Conservation (phyloP, 2,113 vertebrate species). For the Chloropsis cyanopogon region DNA sequence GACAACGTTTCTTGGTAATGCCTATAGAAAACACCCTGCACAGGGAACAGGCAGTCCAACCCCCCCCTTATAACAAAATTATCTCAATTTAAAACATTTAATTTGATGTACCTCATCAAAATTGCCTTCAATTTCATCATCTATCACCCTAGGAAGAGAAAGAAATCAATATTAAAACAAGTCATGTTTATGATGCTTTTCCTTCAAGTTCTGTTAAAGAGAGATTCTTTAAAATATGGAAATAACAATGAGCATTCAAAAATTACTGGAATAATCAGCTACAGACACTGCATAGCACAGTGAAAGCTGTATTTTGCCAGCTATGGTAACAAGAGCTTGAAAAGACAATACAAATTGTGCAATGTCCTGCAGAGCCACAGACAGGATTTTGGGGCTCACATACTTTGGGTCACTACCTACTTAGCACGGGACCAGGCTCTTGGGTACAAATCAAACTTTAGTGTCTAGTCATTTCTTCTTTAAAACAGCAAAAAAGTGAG, state of each 20-base stretch:
- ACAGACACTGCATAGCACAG: background rate
- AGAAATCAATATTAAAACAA: background rate
- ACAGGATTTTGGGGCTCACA: background rate
- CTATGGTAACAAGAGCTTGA: background rate
- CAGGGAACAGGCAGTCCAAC: background rate
- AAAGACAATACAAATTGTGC: background rate
- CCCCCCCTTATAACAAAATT: background rate
- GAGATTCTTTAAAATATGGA: background rate
- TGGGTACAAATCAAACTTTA: background rate
- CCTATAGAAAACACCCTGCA: background rate
- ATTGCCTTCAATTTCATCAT: conserved; percentile 75
- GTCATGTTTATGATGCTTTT: background rate
- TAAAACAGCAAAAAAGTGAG: background rate
- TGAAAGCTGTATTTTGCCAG: background rate
- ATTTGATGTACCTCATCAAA: conserved; percentile 71
- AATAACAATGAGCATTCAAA: background rate
- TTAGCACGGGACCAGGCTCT: background rate
- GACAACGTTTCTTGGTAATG: background rate
- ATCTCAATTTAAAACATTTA: background rate
- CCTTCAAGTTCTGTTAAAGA: background rate
- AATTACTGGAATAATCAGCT: background rate
- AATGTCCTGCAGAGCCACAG: background rate
- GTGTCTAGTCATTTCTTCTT: no score
- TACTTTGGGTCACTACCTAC: background rate
- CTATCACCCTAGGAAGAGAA: conserved; percentile 70